These are phyloP conservation scores for Falco columbarius DNA, from an alignment of 2,797 vertebrate species.

Conservation along the genomic window DNA sequence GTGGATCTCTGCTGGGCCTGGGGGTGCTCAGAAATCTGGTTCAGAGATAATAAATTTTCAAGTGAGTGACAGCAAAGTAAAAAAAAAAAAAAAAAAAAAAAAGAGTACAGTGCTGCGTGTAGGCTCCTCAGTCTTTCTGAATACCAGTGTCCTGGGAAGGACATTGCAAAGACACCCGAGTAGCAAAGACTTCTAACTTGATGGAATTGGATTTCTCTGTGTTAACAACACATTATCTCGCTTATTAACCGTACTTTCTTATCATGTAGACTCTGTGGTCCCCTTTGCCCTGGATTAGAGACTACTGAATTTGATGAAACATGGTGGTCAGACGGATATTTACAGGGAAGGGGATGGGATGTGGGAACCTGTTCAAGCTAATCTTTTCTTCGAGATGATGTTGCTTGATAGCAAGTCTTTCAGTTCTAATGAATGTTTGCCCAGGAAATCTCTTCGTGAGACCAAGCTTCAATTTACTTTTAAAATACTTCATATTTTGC, in stretches of 20 bases:
- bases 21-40: not conserved
- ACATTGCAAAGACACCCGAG: not conserved
- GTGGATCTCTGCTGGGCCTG: not conserved
- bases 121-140: not conserved
- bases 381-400: not conserved
- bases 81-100: too few species aligned
- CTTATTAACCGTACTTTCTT: not conserved
- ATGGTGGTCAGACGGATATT: not conserved
- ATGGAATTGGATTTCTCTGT: not conserved
- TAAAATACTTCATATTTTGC: not conserved
- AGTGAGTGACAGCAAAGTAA: not conserved
- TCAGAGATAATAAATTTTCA: not conserved
- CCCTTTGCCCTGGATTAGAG: not conserved
- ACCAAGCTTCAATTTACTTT: not conserved
- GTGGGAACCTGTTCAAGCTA: not conserved
- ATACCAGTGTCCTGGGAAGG: not conserved
- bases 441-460: not conserved
- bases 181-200: not conserved
- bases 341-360: not conserved
- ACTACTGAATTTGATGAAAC: not conserved
- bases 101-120: not conserved
- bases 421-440: not conserved
- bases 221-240: not conserved
- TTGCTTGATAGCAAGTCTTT: not conserved
- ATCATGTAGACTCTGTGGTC: rapidly evolving